These are phyloP conservation scores for Triops cancriformis DNA, from an alignment of 1,140 invertebrate genomes.

Conservation along the genomic window DNA sequence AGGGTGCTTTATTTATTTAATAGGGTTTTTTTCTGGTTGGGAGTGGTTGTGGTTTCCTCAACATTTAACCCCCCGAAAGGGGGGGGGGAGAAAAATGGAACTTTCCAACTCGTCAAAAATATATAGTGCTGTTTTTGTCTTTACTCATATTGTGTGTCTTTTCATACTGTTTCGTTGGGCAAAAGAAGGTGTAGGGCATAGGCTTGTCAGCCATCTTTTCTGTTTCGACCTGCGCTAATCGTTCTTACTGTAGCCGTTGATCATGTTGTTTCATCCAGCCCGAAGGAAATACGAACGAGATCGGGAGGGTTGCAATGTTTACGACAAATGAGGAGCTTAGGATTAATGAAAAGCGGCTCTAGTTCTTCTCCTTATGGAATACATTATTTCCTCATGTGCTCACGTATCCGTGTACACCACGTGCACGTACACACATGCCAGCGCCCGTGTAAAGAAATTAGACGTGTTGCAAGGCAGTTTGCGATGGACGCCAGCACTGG, in stretches of 20 bases:
- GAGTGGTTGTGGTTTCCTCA: background rate
- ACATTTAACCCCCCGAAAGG: background rate
- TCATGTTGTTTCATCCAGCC: background rate
- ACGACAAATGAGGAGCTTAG: slow-evolving; percentile 4
- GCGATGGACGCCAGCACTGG: background rate
- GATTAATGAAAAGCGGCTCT: slow-evolving; percentile 10
- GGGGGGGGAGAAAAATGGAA: background rate
- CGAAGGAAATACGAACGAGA: background rate
- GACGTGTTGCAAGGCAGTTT: background rate
- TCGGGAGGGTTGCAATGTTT: background rate
- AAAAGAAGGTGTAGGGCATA: background rate
- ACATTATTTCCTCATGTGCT: background rate
- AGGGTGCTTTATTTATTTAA: background rate
- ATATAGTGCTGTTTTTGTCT: background rate
- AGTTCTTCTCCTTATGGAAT: background rate
- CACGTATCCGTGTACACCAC: background rate
- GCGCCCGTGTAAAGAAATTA: background rate
- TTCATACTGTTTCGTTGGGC: background rate
- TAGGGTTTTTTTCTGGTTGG: background rate
- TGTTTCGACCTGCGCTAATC: background rate
- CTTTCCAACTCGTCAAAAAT: background rate
- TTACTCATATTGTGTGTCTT: background rate
- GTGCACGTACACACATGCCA: background rate
- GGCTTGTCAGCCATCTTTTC: background rate
- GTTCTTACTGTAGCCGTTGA: background rate